These are phyloP conservation scores for Elaphurus davidianus DNA, from an alignment of 2,113 vertebrate species.

Conservation along the genomic window DNA sequence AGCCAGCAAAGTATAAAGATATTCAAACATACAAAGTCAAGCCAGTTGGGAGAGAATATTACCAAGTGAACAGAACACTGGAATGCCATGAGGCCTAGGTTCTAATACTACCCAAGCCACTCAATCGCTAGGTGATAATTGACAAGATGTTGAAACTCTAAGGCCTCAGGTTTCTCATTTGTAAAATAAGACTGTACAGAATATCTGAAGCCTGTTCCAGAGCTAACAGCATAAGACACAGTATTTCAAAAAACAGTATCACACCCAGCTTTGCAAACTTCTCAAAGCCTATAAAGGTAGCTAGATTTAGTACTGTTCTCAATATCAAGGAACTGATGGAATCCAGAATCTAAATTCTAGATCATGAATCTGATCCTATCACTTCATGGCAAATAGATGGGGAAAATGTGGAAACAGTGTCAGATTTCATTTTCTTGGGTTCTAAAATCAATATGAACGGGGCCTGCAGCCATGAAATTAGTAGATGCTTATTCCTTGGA, in stretches of 20 bases:
- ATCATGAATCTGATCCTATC: not conserved
- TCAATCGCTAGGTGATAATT: not conserved
- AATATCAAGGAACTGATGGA: not conserved
- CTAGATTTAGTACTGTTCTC: not conserved
- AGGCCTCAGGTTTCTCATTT: not conserved
- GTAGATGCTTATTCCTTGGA: not conserved
- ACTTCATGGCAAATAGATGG: not conserved
- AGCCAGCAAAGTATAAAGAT: not conserved
- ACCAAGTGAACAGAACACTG: not conserved
- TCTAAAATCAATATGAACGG: not conserved
- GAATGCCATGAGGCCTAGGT: not conserved
- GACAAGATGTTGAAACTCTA: not conserved
- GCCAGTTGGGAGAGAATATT: not conserved
- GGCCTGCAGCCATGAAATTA: not conserved
- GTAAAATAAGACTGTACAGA: not conserved
- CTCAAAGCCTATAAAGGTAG: not conserved
- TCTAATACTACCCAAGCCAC: not conserved
- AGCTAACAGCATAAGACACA: not conserved
- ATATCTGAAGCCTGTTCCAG: not conserved
- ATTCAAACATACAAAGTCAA: not conserved
- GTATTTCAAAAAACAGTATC: not conserved
- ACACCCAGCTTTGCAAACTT: not conserved
- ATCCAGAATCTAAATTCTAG: not conserved
- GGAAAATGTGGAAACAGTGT: not conserved
- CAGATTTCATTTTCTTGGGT: not conserved